phyloP scores from a whole-genome alignment of 2,113 vertebrate species.

The Sinosuthora webbiana region DNA sequence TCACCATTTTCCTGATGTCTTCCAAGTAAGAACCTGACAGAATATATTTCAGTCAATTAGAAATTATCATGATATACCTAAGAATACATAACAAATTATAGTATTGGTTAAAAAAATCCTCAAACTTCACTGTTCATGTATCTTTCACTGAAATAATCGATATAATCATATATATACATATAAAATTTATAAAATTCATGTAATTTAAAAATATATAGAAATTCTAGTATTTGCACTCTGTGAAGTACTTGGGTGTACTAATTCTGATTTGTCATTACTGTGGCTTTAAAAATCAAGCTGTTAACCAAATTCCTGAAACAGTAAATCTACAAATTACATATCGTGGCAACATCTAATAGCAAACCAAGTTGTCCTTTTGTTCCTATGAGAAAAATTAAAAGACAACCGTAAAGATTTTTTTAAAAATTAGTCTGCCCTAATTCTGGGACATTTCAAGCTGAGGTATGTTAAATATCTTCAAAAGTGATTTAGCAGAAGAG shows the following conservation, averaged over 20 bases:
- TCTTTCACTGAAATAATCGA: neutral
- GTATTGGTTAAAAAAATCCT: neutral
- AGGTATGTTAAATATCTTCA: neutral
- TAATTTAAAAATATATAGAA: neutral
- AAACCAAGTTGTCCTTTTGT: neutral
- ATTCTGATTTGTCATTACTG: neutral
- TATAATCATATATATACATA: neutral
- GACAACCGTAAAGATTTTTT: neutral
- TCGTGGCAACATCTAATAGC: neutral
- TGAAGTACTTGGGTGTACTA: neutral
- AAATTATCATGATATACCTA: neutral
- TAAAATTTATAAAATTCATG: neutral
- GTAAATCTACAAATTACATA: neutral
- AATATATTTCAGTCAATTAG: neutral
- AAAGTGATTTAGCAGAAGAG: slow-evolving; percentile 11
- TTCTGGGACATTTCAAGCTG: neutral
- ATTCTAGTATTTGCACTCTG: neutral
- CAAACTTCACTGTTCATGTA: neutral
- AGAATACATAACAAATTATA: neutral
- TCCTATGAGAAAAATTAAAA: neutral
- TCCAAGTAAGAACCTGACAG: neutral
- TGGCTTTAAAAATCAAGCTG: neutral
- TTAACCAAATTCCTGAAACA: neutral
- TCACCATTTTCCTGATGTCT: neutral
- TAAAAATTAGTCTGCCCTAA: neutral